Conservation (phyloP, 2,797 vertebrate species). For the Sparus aurata region DNA sequence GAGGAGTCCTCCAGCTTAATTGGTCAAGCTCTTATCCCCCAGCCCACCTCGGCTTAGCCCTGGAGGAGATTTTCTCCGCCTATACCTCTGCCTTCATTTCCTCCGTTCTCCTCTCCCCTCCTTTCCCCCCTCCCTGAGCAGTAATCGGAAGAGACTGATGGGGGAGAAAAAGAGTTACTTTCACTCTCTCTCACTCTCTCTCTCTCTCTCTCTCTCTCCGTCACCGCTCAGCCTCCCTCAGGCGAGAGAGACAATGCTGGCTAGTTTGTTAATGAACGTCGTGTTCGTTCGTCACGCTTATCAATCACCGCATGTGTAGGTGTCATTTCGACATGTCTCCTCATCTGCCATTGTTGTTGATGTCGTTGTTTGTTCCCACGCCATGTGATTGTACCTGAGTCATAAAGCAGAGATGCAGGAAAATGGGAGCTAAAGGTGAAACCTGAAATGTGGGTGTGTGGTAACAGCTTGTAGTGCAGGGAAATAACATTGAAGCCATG, state of each 20-base stretch:
- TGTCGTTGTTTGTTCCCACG: conserved; percentile 74
- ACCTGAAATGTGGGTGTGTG: conserved; percentile 65
- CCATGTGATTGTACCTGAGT: conserved; percentile 75
- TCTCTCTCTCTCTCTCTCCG: conserved; percentile 30
- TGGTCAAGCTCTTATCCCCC: conserved; percentile 81
- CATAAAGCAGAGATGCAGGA: conserved; percentile 65
- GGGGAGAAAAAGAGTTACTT: conserved; percentile 56
- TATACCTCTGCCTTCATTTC: conserved; percentile 75
- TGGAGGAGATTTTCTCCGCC: conserved; percentile 73
- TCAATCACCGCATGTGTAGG: conserved; percentile 82
- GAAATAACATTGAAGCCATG: conserved; percentile 45
- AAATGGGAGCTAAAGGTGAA: conserved; percentile 75
- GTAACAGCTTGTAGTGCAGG: conserved; percentile 63
- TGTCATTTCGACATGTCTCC: conserved; percentile 79
- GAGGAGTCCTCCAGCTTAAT: conserved; percentile 80
- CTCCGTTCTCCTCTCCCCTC: conserved; percentile 24
- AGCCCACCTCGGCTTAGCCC: conserved; percentile 80
- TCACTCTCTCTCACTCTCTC: conserved; percentile 14
- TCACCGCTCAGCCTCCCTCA: conserved; percentile 60
- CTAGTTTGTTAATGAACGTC: conserved; percentile 82
- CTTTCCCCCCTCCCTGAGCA: conserved; percentile 27
- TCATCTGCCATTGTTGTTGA: conserved; percentile 75
- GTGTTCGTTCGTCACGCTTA: conserved; percentile 84
- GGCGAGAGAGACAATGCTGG: conserved; percentile 66
- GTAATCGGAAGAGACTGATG: conserved; percentile 78